Conservation (phyloP, 30 jellyfish, hydroid and myxozoan genomes). For the Pseudorhiza aurosa region DNA sequence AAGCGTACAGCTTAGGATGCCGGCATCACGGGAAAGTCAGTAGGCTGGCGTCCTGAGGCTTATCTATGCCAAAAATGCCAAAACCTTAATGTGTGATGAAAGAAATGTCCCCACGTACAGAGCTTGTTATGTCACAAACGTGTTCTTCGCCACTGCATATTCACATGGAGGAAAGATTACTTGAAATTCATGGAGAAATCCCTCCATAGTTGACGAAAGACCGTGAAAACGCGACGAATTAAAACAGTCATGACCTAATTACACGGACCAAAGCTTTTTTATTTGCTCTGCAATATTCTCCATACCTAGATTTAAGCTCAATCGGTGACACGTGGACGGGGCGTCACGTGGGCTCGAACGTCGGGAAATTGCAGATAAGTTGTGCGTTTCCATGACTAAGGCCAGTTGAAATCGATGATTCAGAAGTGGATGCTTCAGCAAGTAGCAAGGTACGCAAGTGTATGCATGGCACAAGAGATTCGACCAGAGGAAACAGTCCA, state of each 20-base stretch:
- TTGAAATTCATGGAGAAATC: not conserved
- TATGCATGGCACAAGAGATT: too few relatives aligned
- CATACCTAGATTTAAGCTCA: not conserved
- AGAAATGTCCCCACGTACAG: too few relatives aligned
- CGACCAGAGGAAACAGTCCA: too few relatives aligned
- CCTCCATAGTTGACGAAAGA: not conserved
- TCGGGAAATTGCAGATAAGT: too few relatives aligned
- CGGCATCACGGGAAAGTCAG: not conserved
- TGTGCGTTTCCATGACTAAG: too few relatives aligned
- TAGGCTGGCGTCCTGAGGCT: slow-evolving; percentile 43
- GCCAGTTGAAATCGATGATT: too few relatives aligned
- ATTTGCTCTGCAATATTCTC: slow-evolving; percentile 4
- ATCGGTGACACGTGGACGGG: slow-evolving; percentile 11
- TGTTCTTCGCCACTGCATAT: slow-evolving; percentile 30
- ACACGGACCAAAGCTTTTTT: not conserved
- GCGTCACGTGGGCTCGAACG: too few relatives aligned
- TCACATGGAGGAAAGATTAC: slow-evolving; percentile 13
- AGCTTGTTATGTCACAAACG: slow-evolving; percentile 36
- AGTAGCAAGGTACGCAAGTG: too few relatives aligned
- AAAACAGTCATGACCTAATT: slow-evolving; percentile 34
- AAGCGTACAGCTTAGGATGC: not conserved
- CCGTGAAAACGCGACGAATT: slow-evolving; percentile 26
- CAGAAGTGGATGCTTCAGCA: too few relatives aligned
- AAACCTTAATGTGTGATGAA: too few relatives aligned
- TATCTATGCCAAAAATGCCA: too few relatives aligned